Evolutionary conservation across 2,113 vertebrate genomes (phyloP), one percentile per base, ranked within the genome.

Genomic region (Jaculus jaculus): DNA sequence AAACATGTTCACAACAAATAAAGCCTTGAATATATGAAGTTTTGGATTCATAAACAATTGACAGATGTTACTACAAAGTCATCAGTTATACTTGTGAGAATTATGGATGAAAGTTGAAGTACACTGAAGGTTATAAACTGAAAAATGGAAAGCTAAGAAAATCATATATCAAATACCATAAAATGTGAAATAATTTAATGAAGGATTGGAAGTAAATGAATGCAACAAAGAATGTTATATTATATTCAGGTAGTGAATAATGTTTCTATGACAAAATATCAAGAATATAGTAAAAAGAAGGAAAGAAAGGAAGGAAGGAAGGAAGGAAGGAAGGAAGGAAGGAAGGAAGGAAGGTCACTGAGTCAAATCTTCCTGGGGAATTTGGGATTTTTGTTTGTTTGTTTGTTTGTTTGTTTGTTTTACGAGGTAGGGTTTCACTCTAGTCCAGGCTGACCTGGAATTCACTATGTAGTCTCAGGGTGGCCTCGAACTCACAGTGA

Each of bases 11-110:
- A 87, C 54, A 87, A 83, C 61, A 2, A 74, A 30, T 21, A 66
- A 66, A 37, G 16, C 10, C 21, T 65, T 32, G 34, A 74, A n/a
- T 9, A 87, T 80, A 69, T 60, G 1, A 30, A 54, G 74, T 32
- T 68, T 90, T 93, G 42, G 26, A 9, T 82, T 79, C 24, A 60
- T 68, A 75, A 73, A 20, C 73, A 74, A 24, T 24, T 83, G n/a
- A 69, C 26, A 89, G 8, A 42, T 81, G 5, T 23, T 32, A 69
- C 39, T 54, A 16, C n/a, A 90, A 89, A 87, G 20, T 28, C 4
- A 84, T 71, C 13, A 84, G 4, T 32, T 94, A 80, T 68, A 84
- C 65, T n/a, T 92, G 71, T 37, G 34, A 75, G 16, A 94, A 90
- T 39, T 87, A 42, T 66, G 80, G 4, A 82, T 83, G 28, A 39